These are phyloP conservation scores for Spilosoma lubricipeda DNA, from an alignment of 2,888 invertebrate genomes.

Conservation along the genomic window DNA sequence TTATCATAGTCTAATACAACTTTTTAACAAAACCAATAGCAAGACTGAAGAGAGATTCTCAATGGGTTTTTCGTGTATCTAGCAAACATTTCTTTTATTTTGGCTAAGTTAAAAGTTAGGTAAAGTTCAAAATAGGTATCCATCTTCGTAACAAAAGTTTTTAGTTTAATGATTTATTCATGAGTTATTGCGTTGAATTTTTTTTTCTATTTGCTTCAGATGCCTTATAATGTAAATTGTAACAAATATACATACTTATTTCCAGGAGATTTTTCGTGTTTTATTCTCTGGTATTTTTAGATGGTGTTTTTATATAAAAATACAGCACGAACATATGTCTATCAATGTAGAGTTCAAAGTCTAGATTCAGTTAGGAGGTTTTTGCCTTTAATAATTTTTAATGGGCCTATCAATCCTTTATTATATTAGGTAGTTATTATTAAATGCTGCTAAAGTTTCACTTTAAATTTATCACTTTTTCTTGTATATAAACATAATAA, in stretches of 20 bases:
- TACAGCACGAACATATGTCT: background rate
- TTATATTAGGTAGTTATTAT: too few species aligned
- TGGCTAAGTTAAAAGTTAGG: too few species aligned
- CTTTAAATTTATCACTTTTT: too few species aligned
- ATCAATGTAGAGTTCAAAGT: background rate
- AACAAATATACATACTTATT: background rate
- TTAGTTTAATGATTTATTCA: background rate
- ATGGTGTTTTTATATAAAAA: background rate
- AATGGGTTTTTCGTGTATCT: background rate
- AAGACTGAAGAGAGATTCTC: background rate
- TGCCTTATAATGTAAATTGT: background rate
- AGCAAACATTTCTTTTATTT: background rate
- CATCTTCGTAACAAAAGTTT: background rate
- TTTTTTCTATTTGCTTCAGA: background rate
- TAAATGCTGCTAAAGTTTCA: too few species aligned
- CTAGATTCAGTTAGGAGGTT: too few species aligned
- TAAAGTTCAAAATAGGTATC: background rate
- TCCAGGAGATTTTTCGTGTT: too few species aligned
- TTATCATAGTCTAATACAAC: too few species aligned
- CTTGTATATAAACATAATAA: too few species aligned
- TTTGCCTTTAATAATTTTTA: too few species aligned
- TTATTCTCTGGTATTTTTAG: background rate
- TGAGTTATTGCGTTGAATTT: too few species aligned
- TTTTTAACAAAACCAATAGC: background rate
- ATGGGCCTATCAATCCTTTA: too few species aligned